A percentile compares a stretch with the other conserved stretches of the same genome.
These are phyloP conservation scores for Helleia helle DNA, from an alignment of 2,888 invertebrate species.

Conservation along the genomic window DNA sequence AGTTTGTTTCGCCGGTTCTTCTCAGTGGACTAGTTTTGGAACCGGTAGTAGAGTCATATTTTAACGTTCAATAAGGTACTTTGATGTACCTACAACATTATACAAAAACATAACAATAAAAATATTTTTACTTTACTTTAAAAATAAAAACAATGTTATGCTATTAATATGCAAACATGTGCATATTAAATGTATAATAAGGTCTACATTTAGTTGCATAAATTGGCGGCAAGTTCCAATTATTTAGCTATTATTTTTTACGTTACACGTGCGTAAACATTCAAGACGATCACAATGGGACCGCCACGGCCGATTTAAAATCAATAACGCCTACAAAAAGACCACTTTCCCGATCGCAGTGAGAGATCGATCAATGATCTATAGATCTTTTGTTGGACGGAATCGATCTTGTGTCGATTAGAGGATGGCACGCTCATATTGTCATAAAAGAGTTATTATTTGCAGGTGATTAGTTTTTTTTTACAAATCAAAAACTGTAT, in stretches of 20 bases:
- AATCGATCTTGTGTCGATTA: constrained; percentile 62
- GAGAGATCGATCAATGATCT: constrained; percentile 62
- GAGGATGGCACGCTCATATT: constrained; percentile 40
- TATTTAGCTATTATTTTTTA: constrained; percentile 16
- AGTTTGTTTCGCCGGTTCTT: no score
- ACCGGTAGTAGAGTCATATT: no score
- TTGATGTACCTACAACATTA: no score
- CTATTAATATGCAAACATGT: no score
- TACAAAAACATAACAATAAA: no score
- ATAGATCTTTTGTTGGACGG: constrained; percentile 56
- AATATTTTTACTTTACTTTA: no score
- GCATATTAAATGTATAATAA: no score
- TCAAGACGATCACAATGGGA: constrained; percentile 37
- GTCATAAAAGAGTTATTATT: constrained; percentile 27
- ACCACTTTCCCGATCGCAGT: constrained; percentile 60
- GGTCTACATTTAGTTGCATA: no score
- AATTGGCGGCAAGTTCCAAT: constrained; percentile 11
- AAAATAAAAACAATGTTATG: no score
- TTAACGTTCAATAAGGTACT: no score
- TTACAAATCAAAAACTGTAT: constrained; percentile 7
- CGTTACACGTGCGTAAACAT: constrained; percentile 24
- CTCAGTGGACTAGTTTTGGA: no score
- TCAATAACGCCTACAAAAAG: constrained; percentile 61
- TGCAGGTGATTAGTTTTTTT: constrained; percentile 33
- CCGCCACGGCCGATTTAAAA: constrained; percentile 59